Conservation (phyloP, 64 coral and sea anemone species). For the Porites australiensis region DNA sequence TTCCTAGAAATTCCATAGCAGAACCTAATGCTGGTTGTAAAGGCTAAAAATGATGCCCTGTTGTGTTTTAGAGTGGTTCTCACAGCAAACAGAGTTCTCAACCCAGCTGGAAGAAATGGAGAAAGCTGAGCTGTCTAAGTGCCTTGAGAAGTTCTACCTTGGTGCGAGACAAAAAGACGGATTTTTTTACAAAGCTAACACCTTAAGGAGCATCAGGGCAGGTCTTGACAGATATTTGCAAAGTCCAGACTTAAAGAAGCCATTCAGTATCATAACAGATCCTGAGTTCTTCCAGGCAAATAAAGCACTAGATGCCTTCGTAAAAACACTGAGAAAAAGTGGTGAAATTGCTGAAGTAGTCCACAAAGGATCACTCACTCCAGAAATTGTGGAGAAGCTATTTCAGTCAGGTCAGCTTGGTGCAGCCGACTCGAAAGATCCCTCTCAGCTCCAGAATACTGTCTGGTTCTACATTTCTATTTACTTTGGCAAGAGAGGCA, state of each 20-base stretch:
- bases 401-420: constrained; percentile 44
- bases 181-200: constrained; percentile 31
- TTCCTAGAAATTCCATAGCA: too few species aligned
- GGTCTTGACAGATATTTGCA: constrained; percentile 43
- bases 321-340: neutral
- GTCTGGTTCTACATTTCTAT: constrained; percentile 49
- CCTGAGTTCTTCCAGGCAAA: constrained; percentile 27
- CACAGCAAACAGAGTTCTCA: neutral
- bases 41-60: too few species aligned
- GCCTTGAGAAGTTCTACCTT: constrained; percentile 13
- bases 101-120: neutral
- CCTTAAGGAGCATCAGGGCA: constrained; percentile 38
- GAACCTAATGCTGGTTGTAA: too few species aligned
- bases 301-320: constrained; percentile 47
- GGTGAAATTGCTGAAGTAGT: constrained; percentile 44
- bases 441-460: constrained; percentile 38
- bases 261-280: constrained; percentile 11
- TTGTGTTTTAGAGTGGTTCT: too few species aligned
- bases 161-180: constrained; percentile 35
- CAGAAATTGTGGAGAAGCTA: constrained; percentile 4
- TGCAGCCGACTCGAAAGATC: constrained; percentile 13
- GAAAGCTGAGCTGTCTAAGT: neutral
- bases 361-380: constrained; percentile 16
- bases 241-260: constrained; percentile 7
- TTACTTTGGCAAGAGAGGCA: neutral